Conservation (phyloP, 2,888 invertebrate species). For the Xestoiulus laeticollis region DNA sequence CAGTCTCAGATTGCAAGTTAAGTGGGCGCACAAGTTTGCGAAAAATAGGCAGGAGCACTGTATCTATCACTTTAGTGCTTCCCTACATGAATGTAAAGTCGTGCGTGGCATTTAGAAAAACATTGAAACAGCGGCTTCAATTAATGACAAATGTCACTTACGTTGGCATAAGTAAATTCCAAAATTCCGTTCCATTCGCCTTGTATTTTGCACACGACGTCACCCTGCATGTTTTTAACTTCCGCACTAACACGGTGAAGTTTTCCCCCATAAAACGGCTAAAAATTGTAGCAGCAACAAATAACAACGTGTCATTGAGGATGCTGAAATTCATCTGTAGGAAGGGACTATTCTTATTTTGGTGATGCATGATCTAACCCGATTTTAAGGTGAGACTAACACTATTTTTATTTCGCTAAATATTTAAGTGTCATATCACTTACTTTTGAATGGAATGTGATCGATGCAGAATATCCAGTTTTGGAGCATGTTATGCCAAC, state of each 20-base stretch:
- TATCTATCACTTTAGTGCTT: constrained; percentile 61
- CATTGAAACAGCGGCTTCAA: background rate
- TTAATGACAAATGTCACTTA: constrained; percentile 58
- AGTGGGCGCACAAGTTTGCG: constrained; percentile 65
- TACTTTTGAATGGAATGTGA: constrained; percentile 68
- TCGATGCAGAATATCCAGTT: constrained; percentile 64
- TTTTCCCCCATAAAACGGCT: constrained; percentile 69
- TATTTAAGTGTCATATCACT: background rate
- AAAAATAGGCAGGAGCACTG: constrained; percentile 59
- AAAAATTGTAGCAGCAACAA: constrained; percentile 56
- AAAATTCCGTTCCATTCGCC: constrained; percentile 67
- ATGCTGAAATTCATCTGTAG: too few species aligned
- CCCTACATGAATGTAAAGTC: constrained; percentile 60
- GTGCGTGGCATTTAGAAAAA: background rate
- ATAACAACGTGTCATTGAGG: background rate
- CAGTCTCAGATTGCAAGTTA: constrained; percentile 64
- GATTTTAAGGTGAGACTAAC: too few species aligned
- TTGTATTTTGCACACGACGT: constrained; percentile 63
- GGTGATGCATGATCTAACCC: too few species aligned
- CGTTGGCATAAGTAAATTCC: constrained; percentile 65
- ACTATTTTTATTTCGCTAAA: too few species aligned
- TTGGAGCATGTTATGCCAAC: constrained; percentile 64
- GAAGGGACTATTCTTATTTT: too few species aligned
- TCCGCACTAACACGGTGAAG: constrained; percentile 67
- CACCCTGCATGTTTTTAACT: constrained; percentile 63